These are phyloP conservation scores for Daktulosphaira vitifoliae DNA, from an alignment of 1,140 invertebrate species.

Conservation along the genomic window DNA sequence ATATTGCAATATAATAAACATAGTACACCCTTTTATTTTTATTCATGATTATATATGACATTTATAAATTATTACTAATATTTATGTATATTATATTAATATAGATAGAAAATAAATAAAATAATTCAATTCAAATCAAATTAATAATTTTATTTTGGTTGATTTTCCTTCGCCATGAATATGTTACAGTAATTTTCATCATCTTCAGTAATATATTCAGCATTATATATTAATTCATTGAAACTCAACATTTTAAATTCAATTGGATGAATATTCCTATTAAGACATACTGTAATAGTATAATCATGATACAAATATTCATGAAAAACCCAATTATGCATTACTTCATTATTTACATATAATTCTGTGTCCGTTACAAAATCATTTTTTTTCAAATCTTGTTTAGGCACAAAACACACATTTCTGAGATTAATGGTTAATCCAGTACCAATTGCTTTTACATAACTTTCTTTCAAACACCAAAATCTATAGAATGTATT, in stretches of 20 bases:
- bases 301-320: slow-evolving; percentile 72
- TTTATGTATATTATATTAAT: too few species aligned
- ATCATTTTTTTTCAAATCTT: slow-evolving; percentile 45
- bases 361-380: slow-evolving; percentile 59
- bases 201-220: slow-evolving; percentile 37
- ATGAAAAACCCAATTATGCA: slow-evolving; percentile 71
- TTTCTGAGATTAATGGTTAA: slow-evolving; percentile 66
- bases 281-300: slow-evolving; percentile 65
- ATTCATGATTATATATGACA: too few species aligned
- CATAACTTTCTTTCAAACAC: slow-evolving; percentile 92
- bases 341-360: slow-evolving; percentile 51
- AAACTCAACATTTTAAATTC: slow-evolving; percentile 38
- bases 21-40: too few species aligned
- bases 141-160: slow-evolving; percentile 24
- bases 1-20: too few species aligned
- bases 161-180: slow-evolving; percentile 39
- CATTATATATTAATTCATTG: slow-evolving; percentile 39
- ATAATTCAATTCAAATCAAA: not conserved
- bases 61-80: too few species aligned
- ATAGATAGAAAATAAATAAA: too few species aligned
- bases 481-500: slow-evolving; percentile 76
- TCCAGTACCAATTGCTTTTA: slow-evolving; percentile 82
- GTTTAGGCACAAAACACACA: slow-evolving; percentile 63
- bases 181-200: slow-evolving; percentile 38
- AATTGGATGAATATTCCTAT: not conserved